Conservation (phyloP, 2,113 vertebrate species). For the Mastomys coucha region DNA sequence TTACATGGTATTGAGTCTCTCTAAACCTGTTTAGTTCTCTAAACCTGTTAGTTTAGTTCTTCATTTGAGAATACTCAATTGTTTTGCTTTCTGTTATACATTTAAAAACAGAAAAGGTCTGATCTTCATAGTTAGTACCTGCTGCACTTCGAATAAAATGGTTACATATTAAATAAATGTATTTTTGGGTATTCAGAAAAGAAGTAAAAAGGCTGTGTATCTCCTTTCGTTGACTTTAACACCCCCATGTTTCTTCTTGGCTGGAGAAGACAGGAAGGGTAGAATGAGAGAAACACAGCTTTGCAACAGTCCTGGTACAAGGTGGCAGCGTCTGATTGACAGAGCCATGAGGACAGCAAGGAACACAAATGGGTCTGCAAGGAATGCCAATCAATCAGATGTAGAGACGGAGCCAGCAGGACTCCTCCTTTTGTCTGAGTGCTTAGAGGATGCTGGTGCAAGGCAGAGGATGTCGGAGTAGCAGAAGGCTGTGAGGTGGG, state of each 20-base stretch:
- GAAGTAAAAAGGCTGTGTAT: background rate
- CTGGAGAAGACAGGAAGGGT: background rate
- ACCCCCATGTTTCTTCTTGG: background rate
- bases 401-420: background rate
- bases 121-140: background rate
- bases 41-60: background rate
- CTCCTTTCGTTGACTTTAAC: background rate
- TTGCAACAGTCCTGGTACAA: background rate
- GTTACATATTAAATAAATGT: background rate
- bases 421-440: background rate
- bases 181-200: background rate
- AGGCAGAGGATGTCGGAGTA: background rate
- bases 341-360: background rate
- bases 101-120: background rate
- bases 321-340: no score
- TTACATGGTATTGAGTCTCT: background rate
- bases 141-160: background rate
- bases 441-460: background rate
- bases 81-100: background rate
- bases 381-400: background rate
- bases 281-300: background rate
- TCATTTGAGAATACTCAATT: background rate
- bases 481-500: background rate
- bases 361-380: background rate
- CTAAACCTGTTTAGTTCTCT: background rate